A percentile compares a stretch with the other conserved stretches of the same genome.
Conservation (phyloP, 2,888 invertebrate species). For the Cephus nigrinus region DNA sequence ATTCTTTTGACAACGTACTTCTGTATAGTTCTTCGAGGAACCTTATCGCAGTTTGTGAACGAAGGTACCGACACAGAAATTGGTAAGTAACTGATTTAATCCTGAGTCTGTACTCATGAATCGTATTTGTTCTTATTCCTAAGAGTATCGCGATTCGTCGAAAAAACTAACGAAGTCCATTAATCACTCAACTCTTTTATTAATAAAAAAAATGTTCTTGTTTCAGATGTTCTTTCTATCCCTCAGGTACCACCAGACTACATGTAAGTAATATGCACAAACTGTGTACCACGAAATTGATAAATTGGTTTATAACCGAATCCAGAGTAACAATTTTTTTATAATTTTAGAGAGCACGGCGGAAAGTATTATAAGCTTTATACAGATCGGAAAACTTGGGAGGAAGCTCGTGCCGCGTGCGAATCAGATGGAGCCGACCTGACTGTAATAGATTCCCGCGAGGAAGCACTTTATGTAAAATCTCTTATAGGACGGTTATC, state of each 20-base stretch:
- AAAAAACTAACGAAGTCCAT: too few relatives aligned
- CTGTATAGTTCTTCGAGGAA: background rate
- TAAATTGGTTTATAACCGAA: background rate
- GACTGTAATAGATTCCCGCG: slow-evolving; percentile 15
- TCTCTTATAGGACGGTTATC: background rate
- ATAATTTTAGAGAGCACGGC: background rate
- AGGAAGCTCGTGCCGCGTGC: slow-evolving; percentile 8
- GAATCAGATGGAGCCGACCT: slow-evolving; percentile 9
- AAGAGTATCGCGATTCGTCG: too few relatives aligned
- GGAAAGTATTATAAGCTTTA: slow-evolving; percentile 11
- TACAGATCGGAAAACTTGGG: slow-evolving; percentile 5
- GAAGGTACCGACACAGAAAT: background rate
- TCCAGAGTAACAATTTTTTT: background rate
- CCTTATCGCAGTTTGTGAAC: background rate
- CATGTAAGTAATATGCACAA: slow-evolving; percentile 5
- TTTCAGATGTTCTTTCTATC: background rate
- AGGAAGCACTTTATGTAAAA: slow-evolving; percentile 10
- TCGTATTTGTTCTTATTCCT: too few relatives aligned
- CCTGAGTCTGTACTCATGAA: too few relatives aligned
- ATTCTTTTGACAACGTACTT: background rate
- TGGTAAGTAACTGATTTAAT: background rate
- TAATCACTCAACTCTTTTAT: background rate
- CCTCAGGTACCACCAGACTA: slow-evolving; percentile 7
- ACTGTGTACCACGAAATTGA: background rate
- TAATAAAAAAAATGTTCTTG: slow-evolving; percentile 1